These are phyloP conservation scores for Nebria brevicollis DNA, from an alignment of 2,888 invertebrate genomes.

Conservation along the genomic window DNA sequence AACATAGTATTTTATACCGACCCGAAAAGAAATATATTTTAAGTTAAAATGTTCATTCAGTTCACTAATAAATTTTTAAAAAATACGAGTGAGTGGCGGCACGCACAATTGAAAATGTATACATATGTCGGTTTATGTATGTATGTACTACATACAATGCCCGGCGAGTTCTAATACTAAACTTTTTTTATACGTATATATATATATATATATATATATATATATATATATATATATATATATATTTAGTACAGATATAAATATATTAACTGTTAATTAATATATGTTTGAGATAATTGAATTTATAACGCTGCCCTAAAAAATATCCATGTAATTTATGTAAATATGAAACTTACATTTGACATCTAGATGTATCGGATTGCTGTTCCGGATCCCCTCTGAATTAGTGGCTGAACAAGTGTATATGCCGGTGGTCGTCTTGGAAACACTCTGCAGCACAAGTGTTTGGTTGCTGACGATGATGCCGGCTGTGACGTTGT, in stretches of 20 bases:
- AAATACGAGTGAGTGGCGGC: too few relatives aligned
- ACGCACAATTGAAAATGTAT: too few relatives aligned
- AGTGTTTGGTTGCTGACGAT: constrained; percentile 85
- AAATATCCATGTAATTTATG: not conserved
- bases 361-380: constrained; percentile 76
- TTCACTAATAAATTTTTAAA: not conserved
- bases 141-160: too few relatives aligned
- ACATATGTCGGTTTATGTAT: too few relatives aligned
- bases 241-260: too few relatives aligned
- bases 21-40: not conserved
- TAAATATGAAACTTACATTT: constrained; percentile 71
- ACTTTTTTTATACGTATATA: too few relatives aligned
- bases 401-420: constrained; percentile 82
- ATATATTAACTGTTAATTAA: too few relatives aligned
- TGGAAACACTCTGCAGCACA: constrained; percentile 79
- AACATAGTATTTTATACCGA: not conserved
- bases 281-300: too few relatives aligned
- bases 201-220: too few relatives aligned
- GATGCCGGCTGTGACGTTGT: constrained; percentile 79
- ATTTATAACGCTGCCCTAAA: too few relatives aligned
- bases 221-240: too few relatives aligned
- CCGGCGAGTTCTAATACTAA: too few relatives aligned
- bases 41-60: not conserved
- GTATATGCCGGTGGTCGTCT: constrained; percentile 77
- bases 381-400: constrained; percentile 81